Evolutionary conservation across 2,888 invertebrate genomes (phyloP).

Genomic region (Eupithecia vulgata): DNA sequence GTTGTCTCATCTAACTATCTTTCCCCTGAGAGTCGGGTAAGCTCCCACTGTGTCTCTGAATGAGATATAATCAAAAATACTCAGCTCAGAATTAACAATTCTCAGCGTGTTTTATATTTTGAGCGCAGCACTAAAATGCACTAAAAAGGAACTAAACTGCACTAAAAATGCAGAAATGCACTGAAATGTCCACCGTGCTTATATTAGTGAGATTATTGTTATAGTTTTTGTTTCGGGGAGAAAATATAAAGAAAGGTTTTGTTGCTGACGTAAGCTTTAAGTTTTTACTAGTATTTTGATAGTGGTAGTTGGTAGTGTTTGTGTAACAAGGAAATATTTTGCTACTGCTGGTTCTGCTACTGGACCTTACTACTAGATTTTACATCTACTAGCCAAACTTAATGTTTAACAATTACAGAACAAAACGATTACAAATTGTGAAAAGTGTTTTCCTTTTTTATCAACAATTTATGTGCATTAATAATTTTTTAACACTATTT

Average conservation of each 20-base stretch:
- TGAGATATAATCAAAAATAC: slow-evolving; percentile 74
- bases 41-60: slow-evolving; percentile 52
- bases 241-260: slow-evolving; percentile 9
- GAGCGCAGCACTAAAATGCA: slow-evolving; percentile 63
- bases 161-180: slow-evolving; percentile 5
- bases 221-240: slow-evolving; percentile 37
- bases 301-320: neutral
- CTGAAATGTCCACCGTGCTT: slow-evolving; percentile 56
- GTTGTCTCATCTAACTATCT: neutral
- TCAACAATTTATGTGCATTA: no score
- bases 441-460: no score
- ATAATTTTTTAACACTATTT: no score
- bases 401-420: no score
- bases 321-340: no score
- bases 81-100: slow-evolving; percentile 80
- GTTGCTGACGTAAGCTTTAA: neutral
- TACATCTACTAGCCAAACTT: no score
- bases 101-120: slow-evolving; percentile 75
- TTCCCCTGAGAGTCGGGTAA: neutral
- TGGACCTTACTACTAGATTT: no score
- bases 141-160: slow-evolving; percentile 13
- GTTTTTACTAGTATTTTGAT: neutral
- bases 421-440: no score
- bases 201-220: slow-evolving; percentile 49
- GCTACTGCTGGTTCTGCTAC: no score